A percentile compares a stretch with the other conserved stretches of the same genome.
Conservation (phyloP, 2,888 invertebrate genomes). For the Apamea epomidion region DNA sequence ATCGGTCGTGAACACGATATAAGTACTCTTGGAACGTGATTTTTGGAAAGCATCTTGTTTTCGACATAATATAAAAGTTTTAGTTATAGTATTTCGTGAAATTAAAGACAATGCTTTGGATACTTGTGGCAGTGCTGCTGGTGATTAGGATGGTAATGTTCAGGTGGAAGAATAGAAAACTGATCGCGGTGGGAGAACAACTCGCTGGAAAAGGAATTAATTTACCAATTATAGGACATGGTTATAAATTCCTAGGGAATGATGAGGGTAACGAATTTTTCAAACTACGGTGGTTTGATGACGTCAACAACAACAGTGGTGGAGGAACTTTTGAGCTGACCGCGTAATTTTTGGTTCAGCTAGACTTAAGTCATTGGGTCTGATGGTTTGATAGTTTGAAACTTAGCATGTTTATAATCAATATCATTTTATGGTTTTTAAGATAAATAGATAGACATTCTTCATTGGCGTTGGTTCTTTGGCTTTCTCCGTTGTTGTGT, state of each 20-base stretch:
- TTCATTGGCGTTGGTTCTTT: not conserved
- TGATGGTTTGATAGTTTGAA: not conserved
- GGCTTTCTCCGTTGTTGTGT: not conserved
- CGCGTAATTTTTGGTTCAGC: not conserved
- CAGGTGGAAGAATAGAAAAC: not conserved
- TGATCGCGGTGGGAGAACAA: not conserved
- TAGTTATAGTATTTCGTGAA: not conserved
- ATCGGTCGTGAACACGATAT: not conserved
- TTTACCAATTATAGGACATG: not conserved
- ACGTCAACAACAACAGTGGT: not conserved
- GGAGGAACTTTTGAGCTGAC: not conserved
- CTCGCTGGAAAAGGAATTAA: not conserved
- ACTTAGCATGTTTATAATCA: not conserved
- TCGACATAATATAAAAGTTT: not conserved
- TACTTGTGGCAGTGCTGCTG: not conserved
- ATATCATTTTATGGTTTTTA: not conserved
- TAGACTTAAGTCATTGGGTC: not conserved
- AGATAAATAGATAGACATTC: too few species aligned
- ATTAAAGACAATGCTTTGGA: not conserved
- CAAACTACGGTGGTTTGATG: not conserved
- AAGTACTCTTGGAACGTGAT: too few species aligned
- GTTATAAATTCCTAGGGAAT: not conserved
- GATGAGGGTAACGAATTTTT: not conserved
- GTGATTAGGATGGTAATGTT: not conserved
- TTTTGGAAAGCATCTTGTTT: not conserved